Conservation (phyloP, 2,888 invertebrate species). For the Limnephilus auricula region DNA sequence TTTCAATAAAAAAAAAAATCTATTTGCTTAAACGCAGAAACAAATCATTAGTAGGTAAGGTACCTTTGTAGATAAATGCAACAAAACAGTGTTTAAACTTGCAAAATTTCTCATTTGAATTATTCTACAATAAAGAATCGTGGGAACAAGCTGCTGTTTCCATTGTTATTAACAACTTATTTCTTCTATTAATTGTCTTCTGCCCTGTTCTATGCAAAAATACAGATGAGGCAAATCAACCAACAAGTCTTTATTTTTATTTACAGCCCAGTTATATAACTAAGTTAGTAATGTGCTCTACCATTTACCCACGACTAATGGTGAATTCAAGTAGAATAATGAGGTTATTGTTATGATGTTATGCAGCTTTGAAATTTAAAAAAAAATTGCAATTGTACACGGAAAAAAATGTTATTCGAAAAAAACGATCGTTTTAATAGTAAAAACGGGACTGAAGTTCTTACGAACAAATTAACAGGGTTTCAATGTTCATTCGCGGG, state of each 20-base stretch:
- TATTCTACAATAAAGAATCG: background rate
- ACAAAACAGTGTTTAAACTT: background rate
- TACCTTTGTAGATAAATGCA: background rate
- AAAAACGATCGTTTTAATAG: no score
- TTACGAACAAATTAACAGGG: no score
- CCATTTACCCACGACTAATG: background rate
- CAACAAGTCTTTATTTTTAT: background rate
- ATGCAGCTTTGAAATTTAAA: background rate
- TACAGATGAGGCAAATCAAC: conserved; percentile 1
- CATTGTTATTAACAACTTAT: background rate
- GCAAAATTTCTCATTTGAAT: conserved; percentile 12
- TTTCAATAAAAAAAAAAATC: background rate
- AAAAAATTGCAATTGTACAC: background rate
- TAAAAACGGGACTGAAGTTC: no score
- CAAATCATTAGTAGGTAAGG: background rate
- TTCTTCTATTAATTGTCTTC: background rate
- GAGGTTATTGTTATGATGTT: background rate
- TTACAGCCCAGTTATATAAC: background rate
- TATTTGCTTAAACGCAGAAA: background rate
- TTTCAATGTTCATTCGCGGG: no score
- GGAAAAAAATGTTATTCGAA: no score
- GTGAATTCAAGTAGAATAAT: background rate
- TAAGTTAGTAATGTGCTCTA: background rate
- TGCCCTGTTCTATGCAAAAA: background rate
- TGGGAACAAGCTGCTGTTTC: background rate